Evolutionary conservation across 2,888 invertebrate genomes (phyloP), one percentile per base, ranked within the genome.

Genomic region (Muscina levida): DNA sequence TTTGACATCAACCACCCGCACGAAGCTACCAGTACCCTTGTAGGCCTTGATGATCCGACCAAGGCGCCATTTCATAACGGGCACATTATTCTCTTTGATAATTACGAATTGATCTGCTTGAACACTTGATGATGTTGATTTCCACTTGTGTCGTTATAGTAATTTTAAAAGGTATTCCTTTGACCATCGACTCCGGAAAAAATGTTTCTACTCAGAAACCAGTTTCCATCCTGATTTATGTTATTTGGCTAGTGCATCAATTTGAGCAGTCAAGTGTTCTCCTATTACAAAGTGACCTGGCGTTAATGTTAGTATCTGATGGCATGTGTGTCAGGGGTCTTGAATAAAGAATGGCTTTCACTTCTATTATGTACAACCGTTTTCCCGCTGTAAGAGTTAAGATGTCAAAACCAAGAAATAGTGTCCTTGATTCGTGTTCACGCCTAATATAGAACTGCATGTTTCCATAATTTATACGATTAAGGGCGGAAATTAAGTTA

Each of bases 221-320:
- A 53, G 44, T 44, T 44, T 44, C 44, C 44, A 44, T n/a, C 44
- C 13, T 44, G n/a, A 13, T 44, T 4, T n/a, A 8, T 4, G 44
- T 15, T 2, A 56, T 15, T 42, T 19, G 6, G 74, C 65, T 15
- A 17, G 26, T 22, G 70, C 37, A 22, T 78, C 81, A 19, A 74
- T 53, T 48, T 53, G 56, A 31, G 70, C 53, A 11, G 57, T 80
- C 3, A 8, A 8, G 10, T 4, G 44, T n/a, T 17, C 17, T n/a
- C 48, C 48, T 48, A 48, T 5, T 6, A 48, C 5, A 48, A 48
- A 48, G 17, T 48, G 48, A 8, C 15, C 48, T 48, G 17, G n/a
- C 8, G 5, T 48, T 48, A 48, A 17, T 17, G 17, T 48, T 48
- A 2, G 48, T 15, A 17, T 48, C 17, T 17, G 48, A 48, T 15